Percentiles rank a stretch among this genome's conserved stretches.
Conservation (phyloP, 2,888 invertebrate species). For the Lasioglossum oenotherae region DNA sequence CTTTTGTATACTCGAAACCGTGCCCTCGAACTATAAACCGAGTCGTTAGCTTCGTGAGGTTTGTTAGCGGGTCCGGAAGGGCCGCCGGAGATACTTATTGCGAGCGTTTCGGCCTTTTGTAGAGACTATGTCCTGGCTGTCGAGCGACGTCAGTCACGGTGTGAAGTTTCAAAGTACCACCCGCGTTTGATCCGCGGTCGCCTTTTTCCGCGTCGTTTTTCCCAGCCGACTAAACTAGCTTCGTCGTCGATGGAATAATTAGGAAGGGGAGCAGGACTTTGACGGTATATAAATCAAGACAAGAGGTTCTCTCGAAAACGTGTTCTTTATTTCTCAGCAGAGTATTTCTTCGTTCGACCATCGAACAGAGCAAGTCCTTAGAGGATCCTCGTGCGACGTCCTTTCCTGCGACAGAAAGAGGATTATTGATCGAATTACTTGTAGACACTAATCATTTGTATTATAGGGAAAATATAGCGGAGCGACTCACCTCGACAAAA, state of each 20-base stretch:
- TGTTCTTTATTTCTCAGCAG: background rate
- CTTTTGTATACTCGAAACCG: conserved; percentile 81
- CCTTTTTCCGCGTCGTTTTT: background rate
- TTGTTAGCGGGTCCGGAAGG: conserved; percentile 67
- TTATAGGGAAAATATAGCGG: too few species aligned
- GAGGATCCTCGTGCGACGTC: background rate
- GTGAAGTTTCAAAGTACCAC: conserved; percentile 61
- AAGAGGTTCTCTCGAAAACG: background rate
- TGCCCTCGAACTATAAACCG: conserved; percentile 55
- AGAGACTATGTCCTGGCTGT: conserved; percentile 27
- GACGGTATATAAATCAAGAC: background rate
- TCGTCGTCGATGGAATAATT: conserved; percentile 10
- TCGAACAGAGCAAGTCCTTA: background rate
- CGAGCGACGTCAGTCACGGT: conserved; percentile 42
- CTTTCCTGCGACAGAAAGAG: conserved; percentile 25
- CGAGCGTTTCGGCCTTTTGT: conserved; percentile 46
- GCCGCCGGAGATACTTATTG: conserved; percentile 34
- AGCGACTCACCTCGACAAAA: conserved; percentile 11
- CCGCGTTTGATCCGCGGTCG: conserved; percentile 25
- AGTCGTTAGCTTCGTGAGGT: conserved; percentile 72
- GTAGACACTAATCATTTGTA: background rate
- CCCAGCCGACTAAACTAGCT: conserved; percentile 50
- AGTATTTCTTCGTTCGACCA: background rate
- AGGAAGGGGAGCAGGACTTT: background rate
- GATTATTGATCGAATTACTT: background rate